Percentiles rank a stretch among this genome's conserved stretches.
Conservation (phyloP, 2,113 vertebrate species). For the Hyaena hyaena region DNA sequence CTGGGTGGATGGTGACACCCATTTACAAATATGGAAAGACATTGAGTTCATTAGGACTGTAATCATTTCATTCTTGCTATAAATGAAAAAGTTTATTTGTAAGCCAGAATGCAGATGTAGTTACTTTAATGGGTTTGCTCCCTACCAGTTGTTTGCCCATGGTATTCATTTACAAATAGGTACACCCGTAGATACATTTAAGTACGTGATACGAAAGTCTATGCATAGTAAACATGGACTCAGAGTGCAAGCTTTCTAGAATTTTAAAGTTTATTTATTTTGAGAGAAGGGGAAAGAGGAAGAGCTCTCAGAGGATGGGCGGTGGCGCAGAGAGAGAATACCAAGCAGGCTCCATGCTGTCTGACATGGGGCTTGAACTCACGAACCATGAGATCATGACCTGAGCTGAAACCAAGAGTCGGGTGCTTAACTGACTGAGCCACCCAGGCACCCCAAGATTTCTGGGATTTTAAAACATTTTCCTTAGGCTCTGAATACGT, state of each 20-base stretch:
- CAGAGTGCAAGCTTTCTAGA: neutral
- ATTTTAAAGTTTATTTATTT: neutral
- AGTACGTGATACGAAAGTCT: neutral
- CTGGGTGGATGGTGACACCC: neutral
- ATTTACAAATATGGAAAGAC: neutral
- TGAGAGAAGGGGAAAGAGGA: too few species aligned
- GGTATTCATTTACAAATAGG: neutral
- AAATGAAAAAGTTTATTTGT: neutral
- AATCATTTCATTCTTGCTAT: neutral
- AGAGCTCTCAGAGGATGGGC: too few species aligned
- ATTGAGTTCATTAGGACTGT: neutral
- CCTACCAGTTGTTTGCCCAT: neutral
- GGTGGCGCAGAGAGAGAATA: too few species aligned
- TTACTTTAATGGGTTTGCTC: neutral
- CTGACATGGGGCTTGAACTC: too few species aligned
- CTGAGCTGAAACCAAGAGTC: too few species aligned
- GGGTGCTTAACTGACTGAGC: too few species aligned
- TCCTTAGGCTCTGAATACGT: neutral
- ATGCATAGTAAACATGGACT: neutral
- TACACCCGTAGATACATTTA: neutral
- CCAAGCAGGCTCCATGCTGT: too few species aligned
- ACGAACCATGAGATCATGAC: too few species aligned
- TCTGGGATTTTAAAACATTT: conserved; percentile 29
- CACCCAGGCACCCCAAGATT: neutral
- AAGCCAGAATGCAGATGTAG: neutral